A percentile compares a stretch with the other conserved stretches of the same genome.
Evolutionary conservation across 2,797 vertebrate species (phyloP).

Genomic region (Tragelaphus eurycerus): DNA sequence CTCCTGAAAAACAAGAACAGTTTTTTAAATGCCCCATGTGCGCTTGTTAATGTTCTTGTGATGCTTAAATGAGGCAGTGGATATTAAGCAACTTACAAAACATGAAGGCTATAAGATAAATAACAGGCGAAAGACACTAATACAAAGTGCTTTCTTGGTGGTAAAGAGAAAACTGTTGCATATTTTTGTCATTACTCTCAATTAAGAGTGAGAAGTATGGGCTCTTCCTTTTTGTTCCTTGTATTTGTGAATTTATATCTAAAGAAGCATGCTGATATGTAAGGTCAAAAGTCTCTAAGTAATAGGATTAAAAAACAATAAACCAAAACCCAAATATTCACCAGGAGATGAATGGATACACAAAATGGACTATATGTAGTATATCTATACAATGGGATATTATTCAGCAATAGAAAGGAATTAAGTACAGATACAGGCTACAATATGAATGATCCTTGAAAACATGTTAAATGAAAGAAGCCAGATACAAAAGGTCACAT

Average conservation of each 20-base stretch:
- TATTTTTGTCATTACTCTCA: neutral
- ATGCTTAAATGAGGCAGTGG: neutral
- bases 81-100: neutral
- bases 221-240: neutral
- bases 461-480: neutral
- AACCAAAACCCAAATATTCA: neutral
- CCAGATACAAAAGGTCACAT: neutral
- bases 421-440: neutral
- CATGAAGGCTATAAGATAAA: neutral
- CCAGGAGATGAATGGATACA: neutral
- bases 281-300: neutral
- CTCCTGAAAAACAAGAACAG: neutral
- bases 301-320: neutral
- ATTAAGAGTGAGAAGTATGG: neutral
- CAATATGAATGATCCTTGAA: neutral
- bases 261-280: neutral
- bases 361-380: neutral
- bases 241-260: neutral
- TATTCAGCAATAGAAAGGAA: neutral
- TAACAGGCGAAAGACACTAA: neutral
- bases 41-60: neutral
- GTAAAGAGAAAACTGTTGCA: neutral
- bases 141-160: neutral
- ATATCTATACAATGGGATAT: neutral
- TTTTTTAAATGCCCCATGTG: neutral